phyloP scores from a whole-genome alignment of 1,140 invertebrate genomes.

The Thrips palmi region DNA sequence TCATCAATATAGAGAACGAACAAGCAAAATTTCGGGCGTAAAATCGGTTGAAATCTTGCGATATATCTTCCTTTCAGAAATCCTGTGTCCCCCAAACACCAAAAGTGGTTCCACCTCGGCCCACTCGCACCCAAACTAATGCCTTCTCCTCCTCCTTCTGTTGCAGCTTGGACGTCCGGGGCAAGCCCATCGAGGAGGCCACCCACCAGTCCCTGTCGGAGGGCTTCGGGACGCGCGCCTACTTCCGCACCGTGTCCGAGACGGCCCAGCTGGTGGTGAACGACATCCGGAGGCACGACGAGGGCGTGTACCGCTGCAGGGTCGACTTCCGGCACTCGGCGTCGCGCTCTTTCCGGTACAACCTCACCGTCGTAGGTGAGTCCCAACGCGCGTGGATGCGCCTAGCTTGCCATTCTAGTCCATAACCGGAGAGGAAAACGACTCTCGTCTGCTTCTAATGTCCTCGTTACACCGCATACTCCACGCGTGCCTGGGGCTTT shows the following conservation, averaged over 20 bases:
- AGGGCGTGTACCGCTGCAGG: constrained; percentile 69
- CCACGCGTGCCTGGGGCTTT: too few relatives aligned
- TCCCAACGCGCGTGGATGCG: constrained; percentile 13
- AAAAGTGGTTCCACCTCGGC: too few relatives aligned
- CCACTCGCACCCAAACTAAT: too few relatives aligned
- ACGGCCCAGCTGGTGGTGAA: constrained; percentile 56
- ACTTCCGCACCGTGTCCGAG: constrained; percentile 45
- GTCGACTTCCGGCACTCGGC: constrained; percentile 77
- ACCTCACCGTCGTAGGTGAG: constrained; percentile 77
- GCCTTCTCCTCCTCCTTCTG: constrained; percentile 17
- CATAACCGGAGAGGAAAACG: constrained; percentile 3
- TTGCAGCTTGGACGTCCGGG: constrained; percentile 65
- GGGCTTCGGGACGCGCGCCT: constrained; percentile 60
- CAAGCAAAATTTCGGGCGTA: too few relatives aligned
- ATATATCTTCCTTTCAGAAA: too few relatives aligned
- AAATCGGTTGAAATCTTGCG: too few relatives aligned
- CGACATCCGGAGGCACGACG: constrained; percentile 63
- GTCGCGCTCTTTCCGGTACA: constrained; percentile 69
- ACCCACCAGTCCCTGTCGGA: constrained; percentile 56
- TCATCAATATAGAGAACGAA: too few relatives aligned
- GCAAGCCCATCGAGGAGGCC: constrained; percentile 45
- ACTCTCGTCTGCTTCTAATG: constrained; percentile 11
- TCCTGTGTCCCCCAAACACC: too few relatives aligned
- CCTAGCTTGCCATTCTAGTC: background rate
- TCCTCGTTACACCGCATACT: constrained; percentile 4